Conservation (phyloP, 2,113 vertebrate genomes). For the Montifringilla adamsi region DNA sequence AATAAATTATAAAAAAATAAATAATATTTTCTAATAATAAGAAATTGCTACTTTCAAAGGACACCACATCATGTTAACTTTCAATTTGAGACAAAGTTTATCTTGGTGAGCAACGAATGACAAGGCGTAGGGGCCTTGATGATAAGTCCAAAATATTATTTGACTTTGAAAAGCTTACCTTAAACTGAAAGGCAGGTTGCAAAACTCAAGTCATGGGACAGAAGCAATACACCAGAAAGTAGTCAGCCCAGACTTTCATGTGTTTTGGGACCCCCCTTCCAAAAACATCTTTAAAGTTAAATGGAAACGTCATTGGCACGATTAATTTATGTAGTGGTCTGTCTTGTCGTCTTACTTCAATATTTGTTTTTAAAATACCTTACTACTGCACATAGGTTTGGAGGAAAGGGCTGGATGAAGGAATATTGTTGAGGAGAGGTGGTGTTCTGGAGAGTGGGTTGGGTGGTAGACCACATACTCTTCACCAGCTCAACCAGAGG, state of each 20-base stretch:
- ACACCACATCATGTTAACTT: not conserved
- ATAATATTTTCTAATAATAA: not conserved
- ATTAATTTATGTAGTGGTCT: not conserved
- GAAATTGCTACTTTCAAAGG: not conserved
- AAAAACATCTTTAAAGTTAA: not conserved
- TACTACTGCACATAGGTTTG: not conserved
- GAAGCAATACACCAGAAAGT: not conserved
- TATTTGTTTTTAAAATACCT: not conserved
- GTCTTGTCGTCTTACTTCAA: not conserved
- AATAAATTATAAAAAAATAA: not conserved
- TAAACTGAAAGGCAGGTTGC: not conserved
- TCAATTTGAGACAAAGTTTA: not conserved
- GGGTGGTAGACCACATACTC: not conserved
- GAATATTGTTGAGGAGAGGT: not conserved
- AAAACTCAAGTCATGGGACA: not conserved
- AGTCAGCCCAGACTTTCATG: not conserved
- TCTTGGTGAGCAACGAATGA: not conserved
- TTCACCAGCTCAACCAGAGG: not conserved
- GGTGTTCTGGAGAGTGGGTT: not conserved
- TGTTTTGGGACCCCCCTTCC: not conserved
- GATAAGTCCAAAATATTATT: not conserved
- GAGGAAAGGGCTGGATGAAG: not conserved
- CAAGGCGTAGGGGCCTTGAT: not conserved
- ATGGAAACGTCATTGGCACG: not conserved
- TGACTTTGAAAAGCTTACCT: not conserved